Conservation (phyloP, 2,888 invertebrate species). For the Microplitis deprimator region DNA sequence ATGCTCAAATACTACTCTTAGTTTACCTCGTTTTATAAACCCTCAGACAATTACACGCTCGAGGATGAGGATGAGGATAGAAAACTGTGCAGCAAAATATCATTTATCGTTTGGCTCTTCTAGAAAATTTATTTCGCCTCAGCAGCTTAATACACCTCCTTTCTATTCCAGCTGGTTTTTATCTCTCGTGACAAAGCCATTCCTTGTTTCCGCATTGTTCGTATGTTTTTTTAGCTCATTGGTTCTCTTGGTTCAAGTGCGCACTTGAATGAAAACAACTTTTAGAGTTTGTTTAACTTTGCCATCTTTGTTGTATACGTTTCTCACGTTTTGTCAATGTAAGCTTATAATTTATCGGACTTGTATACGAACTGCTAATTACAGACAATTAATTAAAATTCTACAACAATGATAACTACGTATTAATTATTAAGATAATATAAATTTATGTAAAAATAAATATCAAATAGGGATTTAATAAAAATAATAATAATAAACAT, state of each 20-base stretch:
- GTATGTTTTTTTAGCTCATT: conserved; percentile 38
- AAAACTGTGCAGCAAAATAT: conserved; percentile 11
- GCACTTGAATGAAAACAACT: conserved; percentile 28
- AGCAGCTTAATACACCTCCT: neutral
- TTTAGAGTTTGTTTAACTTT: conserved; percentile 30
- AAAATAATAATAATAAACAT: neutral
- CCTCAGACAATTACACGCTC: conserved; percentile 34
- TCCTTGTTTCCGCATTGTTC: conserved; percentile 65
- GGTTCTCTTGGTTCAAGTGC: conserved; percentile 30
- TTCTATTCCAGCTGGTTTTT: neutral
- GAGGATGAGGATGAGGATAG: conserved; percentile 29
- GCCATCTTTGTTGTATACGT: conserved; percentile 43
- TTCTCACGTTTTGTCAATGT: conserved; percentile 46
- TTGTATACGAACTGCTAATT: neutral
- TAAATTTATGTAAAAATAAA: neutral
- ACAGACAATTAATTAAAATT: neutral
- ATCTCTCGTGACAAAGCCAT: conserved; percentile 57
- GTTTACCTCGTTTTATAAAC: conserved; percentile 23
- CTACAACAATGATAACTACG: too few relatives aligned
- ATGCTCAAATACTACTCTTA: conserved; percentile 45
- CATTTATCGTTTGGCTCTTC: conserved; percentile 28
- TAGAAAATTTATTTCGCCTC: conserved; percentile 42
- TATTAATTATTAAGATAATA: neutral
- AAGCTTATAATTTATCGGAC: conserved; percentile 1
- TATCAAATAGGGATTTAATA: neutral